Evolutionary conservation across 2,888 invertebrate species (phyloP), one percentile per base, ranked within the genome.

Genomic region (Erynnis tages): DNA sequence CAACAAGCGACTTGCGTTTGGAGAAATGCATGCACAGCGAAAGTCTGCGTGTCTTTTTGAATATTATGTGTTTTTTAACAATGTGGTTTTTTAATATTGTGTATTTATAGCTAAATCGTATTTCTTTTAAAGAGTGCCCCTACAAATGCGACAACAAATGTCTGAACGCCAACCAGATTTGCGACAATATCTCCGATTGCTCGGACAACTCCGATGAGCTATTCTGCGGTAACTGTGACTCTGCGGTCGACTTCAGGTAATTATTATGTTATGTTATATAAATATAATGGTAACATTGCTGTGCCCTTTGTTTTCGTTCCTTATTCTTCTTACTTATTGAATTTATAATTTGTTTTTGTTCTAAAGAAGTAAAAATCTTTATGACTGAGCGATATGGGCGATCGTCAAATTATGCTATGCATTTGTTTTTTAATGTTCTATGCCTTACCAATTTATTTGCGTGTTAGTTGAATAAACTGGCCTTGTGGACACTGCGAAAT

Each of bases 161-260:
- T 76, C 85, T 95, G 71, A 82, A 89, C 56, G 88, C 81, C 66
- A 75, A 69, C 63, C 82, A 79, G 71, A 91, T 91, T 76, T 93
- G 94, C 78, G 87, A 94, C 79, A 76, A 79, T 19, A 57, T 66
- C 6, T 54, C 52, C 11, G 92, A 94, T 76, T 94, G 94, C 76
- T 55, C 62, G 5, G 94, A 94, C 69, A 81, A 81, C 44, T 89
- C 90, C 21, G 93, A 93, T 69, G 93, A 93, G 68, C 7, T 46
- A 0, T 52, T 63, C 2, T 87, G 86, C 71, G 62, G 67, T 27
- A 58, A 63, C 13, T 88, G 88, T 60, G 75, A 83, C 37, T 68
- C 74, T 11, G 69, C 71, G 0, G 61, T 68, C 8, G 85, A 87
- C 62, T 89, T 80, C 75, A 86, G 85, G 88, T 89, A 86, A 76